Conservation (phyloP, 2,797 vertebrate species). For the Lagothrix lagotricha region DNA sequence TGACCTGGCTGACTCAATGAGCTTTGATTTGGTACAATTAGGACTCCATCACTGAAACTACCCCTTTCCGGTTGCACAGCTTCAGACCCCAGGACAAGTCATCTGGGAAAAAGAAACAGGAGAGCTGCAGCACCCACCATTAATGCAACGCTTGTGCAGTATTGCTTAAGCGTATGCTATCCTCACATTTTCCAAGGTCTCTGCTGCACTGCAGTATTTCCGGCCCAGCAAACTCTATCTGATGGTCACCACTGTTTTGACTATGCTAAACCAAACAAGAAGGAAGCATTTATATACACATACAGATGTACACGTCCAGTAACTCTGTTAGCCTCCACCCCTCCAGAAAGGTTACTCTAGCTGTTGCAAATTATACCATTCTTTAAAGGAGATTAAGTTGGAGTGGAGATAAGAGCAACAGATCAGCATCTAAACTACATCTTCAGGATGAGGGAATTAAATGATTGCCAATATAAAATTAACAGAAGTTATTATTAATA, state of each 20-base stretch:
- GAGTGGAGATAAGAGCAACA: not conserved
- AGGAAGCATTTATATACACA: not conserved
- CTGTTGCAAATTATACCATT: not conserved
- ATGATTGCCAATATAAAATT: conserved; percentile 18
- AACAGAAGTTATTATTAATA: not conserved
- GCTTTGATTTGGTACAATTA: conserved; percentile 66
- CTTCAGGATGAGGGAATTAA: conserved; percentile 13
- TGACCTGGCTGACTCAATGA: conserved; percentile 61
- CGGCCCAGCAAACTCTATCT: conserved; percentile 16
- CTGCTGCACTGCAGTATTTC: conserved; percentile 30
- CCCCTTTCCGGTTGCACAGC: not conserved
- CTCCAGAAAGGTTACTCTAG: not conserved
- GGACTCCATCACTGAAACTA: conserved; percentile 45
- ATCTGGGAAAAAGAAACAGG: not conserved
- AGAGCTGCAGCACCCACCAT: not conserved
- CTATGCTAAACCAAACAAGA: not conserved
- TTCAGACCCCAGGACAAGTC: not conserved
- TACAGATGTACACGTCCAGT: not conserved
- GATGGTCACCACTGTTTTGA: not conserved
- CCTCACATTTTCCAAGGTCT: conserved; percentile 36
- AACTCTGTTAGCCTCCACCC: not conserved
- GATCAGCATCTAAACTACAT: conserved; percentile 2
- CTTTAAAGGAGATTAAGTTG: conserved; percentile 4
- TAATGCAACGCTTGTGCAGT: not conserved
- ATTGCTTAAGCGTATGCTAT: not conserved